Conservation (phyloP, 2,797 vertebrate genomes). For the Periparus ater region DNA sequence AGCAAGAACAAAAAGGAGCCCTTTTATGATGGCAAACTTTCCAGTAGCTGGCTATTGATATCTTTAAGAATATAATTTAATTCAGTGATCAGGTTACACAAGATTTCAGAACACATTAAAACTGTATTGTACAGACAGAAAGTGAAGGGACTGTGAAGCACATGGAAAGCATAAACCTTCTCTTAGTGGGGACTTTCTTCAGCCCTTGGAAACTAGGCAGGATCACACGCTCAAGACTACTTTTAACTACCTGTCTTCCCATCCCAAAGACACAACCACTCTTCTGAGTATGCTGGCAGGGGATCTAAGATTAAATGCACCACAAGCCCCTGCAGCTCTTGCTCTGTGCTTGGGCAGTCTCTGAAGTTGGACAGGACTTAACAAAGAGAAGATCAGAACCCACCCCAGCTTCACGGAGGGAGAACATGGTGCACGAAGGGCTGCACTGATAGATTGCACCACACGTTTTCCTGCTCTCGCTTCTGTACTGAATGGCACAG, state of each 20-base stretch:
- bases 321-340: background rate
- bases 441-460: background rate
- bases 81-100: background rate
- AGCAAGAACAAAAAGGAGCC: slow-evolving; percentile 38
- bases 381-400: background rate
- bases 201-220: background rate
- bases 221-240: background rate
- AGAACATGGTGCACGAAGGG: background rate
- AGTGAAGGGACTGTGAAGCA: background rate
- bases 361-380: background rate
- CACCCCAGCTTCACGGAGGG: background rate
- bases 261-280: background rate
- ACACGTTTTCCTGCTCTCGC: accelerated
- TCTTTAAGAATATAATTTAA: slow-evolving; percentile 20
- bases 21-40: slow-evolving; percentile 44
- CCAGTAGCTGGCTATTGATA: slow-evolving; percentile 45
- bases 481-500: background rate
- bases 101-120: slow-evolving; percentile 13
- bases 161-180: background rate
- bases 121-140: background rate
- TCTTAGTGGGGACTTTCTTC: background rate
- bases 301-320: background rate
- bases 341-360: background rate
- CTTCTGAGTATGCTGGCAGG: background rate
- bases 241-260: background rate